phyloP scores from a whole-genome alignment of 2,113 vertebrate genomes.

The Fregata magnificens region DNA sequence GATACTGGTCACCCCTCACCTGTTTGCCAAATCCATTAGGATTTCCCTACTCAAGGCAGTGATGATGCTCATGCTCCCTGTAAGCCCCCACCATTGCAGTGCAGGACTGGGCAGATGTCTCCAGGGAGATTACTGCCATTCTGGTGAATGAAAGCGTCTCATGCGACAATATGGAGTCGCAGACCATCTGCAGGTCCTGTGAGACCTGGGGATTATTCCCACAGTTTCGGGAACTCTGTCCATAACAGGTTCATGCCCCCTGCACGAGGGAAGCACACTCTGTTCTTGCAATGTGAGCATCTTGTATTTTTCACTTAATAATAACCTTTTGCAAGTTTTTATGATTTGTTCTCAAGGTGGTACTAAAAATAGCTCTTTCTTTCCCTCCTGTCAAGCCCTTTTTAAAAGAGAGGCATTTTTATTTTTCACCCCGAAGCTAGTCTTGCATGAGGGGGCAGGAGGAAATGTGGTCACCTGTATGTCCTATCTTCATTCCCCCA shows the following conservation, averaged over 20 bases:
- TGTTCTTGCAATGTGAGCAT: not conserved
- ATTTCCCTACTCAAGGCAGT: not conserved
- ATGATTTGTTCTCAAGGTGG: not conserved
- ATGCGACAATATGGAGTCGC: fast-evolving
- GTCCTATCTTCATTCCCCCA: not conserved
- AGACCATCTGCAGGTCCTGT: not conserved
- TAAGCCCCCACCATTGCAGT: not conserved
- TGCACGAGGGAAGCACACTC: not conserved
- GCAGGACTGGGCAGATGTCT: not conserved
- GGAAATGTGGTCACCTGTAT: not conserved
- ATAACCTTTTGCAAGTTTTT: not conserved
- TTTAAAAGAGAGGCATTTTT: not conserved
- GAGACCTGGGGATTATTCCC: not conserved
- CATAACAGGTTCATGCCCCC: not conserved
- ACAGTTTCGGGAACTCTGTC: not conserved
- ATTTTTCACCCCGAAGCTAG: not conserved
- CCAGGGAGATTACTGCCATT: not conserved
- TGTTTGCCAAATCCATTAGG: not conserved
- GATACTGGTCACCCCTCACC: not conserved
- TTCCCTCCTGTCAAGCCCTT: not conserved
- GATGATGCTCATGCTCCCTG: not conserved
- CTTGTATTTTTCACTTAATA: not conserved
- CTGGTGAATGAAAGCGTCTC: not conserved
- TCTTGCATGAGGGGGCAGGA: not conserved
- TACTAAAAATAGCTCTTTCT: not conserved